Base-by-base conservation (phyloP, 2,888 invertebrate genomes). In the Lottia scabra region DNA sequence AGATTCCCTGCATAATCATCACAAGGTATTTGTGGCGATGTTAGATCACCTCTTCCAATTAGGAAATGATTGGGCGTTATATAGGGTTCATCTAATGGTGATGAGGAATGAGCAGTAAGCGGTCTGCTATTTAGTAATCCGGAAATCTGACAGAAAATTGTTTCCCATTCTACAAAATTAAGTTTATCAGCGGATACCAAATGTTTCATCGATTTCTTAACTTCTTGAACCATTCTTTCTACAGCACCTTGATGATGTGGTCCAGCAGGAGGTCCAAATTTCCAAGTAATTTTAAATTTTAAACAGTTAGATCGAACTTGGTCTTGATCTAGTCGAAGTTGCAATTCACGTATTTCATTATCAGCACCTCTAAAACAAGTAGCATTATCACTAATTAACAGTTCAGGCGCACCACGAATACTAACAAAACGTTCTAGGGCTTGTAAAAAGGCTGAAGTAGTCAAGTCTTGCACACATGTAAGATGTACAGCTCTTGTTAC, bases 251-350 rank as follows among this genome's bases (percentile, higher is more conserved):
- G 48, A n/a, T 48, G 48, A 48, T 48, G 48, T n/a, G 48, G 48
- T 48, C 48, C 48, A 48, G 16, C 48, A 48, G 48, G 48, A 10
- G 48, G 48, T 48, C 48, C 12, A 15, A 48, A 48, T n/a, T 48
- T 48, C 48, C 48, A 48, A 10, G 48, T 56, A n/a, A n/a, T 56
- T 19, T 56, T 19, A 56, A 56, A 56, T 19, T 19, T n/a, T 56
- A 19, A 8, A 2, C 48, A 56, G 10, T 56, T 56, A n/a, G 48
- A 56, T 2, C 48, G 16, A 19, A 56, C 10, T 56, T 56, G n/a
- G n/a, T 56, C 48, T 56, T 56, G 48, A 48, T 48, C n/a, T n/a
- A 48, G n/a, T n/a, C 48, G 48, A n/a, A 48, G n/a, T n/a, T 48
- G 48, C 15, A 6, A n/a, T 10, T 48, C 48, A n/a, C 48, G 48